Evolutionary conservation across 1,140 invertebrate genomes (phyloP).

Genomic region (Heliothis virescens): DNA sequence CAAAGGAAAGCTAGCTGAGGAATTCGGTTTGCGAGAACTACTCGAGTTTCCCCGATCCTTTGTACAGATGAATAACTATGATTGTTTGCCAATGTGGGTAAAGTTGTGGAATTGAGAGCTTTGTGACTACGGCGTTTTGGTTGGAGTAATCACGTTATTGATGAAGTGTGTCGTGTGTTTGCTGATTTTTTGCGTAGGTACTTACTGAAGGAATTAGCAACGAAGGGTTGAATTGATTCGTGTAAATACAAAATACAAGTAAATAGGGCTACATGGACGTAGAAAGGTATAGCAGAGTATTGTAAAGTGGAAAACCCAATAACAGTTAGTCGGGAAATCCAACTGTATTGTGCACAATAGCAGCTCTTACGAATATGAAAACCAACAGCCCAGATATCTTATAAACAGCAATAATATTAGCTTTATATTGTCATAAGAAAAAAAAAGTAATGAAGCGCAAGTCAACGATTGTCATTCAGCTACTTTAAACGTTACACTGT

Average conservation of each 20-base stretch:
- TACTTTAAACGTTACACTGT: conserved; percentile 61
- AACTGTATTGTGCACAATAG: too few relatives aligned
- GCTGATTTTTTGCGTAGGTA: too few relatives aligned
- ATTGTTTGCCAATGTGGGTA: conserved; percentile 13
- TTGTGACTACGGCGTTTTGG: neutral
- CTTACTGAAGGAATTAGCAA: too few relatives aligned
- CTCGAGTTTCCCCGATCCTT: conserved; percentile 63
- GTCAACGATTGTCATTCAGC: conserved; percentile 35
- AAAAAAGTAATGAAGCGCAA: conserved; percentile 38
- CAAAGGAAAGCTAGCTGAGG: conserved; percentile 77
- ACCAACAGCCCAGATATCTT: neutral
- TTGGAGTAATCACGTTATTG: neutral
- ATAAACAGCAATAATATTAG: too few relatives aligned
- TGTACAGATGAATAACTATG: conserved; percentile 25
- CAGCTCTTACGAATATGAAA: neutral
- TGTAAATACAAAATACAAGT: too few relatives aligned
- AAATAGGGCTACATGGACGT: too few relatives aligned
- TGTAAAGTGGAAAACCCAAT: too few relatives aligned
- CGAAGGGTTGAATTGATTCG: too few relatives aligned
- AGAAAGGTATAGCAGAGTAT: too few relatives aligned
- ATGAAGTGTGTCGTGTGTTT: too few relatives aligned
- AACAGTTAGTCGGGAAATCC: too few relatives aligned
- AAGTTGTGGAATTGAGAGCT: conserved; percentile 21
- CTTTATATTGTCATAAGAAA: neutral
- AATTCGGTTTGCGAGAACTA: conserved; percentile 70